Percentiles rank a stretch among this genome's conserved stretches.
phyloP scores from a whole-genome alignment of 2,113 vertebrate species.

The Pao palembangensis region DNA sequence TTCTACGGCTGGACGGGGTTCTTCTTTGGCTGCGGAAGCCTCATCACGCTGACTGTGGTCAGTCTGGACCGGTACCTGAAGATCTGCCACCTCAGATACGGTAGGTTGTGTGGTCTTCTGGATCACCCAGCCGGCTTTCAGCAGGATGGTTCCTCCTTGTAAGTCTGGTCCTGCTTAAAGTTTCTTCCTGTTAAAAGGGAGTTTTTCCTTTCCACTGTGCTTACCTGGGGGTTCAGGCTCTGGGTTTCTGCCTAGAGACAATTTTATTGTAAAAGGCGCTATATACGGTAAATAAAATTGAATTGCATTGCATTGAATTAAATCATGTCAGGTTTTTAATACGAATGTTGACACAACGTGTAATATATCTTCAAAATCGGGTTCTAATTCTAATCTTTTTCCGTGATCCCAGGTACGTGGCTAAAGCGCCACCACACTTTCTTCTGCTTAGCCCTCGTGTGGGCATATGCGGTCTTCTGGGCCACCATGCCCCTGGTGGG shows the following conservation, averaged over 20 bases:
- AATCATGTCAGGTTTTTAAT: not conserved
- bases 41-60: constrained; percentile 92
- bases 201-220: too few relatives aligned
- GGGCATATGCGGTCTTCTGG: constrained; percentile 89
- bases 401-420: constrained; percentile 81
- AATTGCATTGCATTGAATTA: too few relatives aligned
- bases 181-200: too few relatives aligned
- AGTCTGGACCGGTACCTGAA: constrained; percentile 94
- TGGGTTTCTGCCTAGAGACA: too few relatives aligned
- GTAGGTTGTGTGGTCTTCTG: constrained; percentile 65
- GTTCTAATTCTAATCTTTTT: not conserved
- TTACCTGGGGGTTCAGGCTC: too few relatives aligned
- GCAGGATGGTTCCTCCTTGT: too few relatives aligned
- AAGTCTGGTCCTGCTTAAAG: too few relatives aligned
- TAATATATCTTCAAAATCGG: not conserved
- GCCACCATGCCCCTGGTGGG: constrained; percentile 90
- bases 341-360: not conserved
- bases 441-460: constrained; percentile 81
- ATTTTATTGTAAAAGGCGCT: too few relatives aligned
- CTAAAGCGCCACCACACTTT: constrained; percentile 88
- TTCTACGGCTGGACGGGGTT: constrained; percentile 94
- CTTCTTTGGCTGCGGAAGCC: constrained; percentile 94
- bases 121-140: too few relatives aligned
- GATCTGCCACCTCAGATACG: constrained; percentile 90
- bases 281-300: too few relatives aligned